Base-by-base conservation (phyloP, 1,140 invertebrate genomes). In the Parasteatoda tepidariorum region DNA sequence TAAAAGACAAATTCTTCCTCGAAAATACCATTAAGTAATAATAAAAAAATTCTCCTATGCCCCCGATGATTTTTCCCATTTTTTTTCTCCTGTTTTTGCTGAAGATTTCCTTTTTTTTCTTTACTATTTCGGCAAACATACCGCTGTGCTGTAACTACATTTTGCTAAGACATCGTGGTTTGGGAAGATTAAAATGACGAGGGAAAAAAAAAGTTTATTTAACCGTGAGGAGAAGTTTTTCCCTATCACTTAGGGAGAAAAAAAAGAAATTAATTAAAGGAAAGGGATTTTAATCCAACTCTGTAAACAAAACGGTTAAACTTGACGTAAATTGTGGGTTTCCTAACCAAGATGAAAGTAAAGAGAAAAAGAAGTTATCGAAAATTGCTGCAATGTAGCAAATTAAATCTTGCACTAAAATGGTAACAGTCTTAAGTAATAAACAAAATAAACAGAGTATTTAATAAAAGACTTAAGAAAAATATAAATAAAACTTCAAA, bases 201-300 rank as follows among this genome's bases (percentile, higher is more conserved):
- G 68, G 26, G n/a, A n/a, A 66, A 64, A 31, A 55, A 57, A 74
- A 41, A 61, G 71, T 74, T 74, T 74, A 62, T 41, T 74, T 62
- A 74, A 74, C 55, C 30, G 71, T 26, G 38, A 22, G 4, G 30
- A 74, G 18, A 59, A 22, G n/a, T 62, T 61, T 38, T 62, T 74
- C 31, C 55, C 24, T 73, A 15, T 48, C 11, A 34, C 61, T 18
- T 6, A 48, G 38, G 18, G 38, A 48, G 18, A 48, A 15, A 71
- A 57, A 57, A 18, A 62, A 33, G 34, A 74, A 74, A 74, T 74
- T 74, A 74, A 74, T 74, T 74, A 74, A 74, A 34, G n/a, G 31
- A 61, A 74, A 55, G 22, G 28, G 38, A 48, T 48, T 30, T 74
- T 74, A 74, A 74, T 74, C 71, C 57, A 74, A 61, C 71, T 74